A percentile compares a stretch with the other conserved stretches of the same genome.
Evolutionary conservation across 2,888 invertebrate genomes (phyloP).

Genomic region (Cepaea hortensis): DNA sequence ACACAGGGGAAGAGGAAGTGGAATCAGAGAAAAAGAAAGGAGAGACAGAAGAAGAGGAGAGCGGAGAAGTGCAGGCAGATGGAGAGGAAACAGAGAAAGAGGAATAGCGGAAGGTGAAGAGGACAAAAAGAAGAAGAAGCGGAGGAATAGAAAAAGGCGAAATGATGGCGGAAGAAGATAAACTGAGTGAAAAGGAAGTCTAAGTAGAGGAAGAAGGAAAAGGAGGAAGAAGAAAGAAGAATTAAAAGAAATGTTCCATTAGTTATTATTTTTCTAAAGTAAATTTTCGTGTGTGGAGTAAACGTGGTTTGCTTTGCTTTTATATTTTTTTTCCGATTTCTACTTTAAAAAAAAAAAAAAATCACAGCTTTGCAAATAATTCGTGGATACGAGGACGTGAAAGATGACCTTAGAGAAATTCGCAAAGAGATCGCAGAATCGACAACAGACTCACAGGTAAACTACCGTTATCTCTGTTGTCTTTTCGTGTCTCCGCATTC

Average conservation of each 20-base stretch:
- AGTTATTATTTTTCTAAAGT: no score
- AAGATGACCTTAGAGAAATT: constrained; percentile 28
- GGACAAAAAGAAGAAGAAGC: not conserved
- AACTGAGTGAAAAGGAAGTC: not conserved
- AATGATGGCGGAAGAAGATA: not conserved
- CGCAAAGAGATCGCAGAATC: constrained; percentile 22
- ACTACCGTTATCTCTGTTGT: not conserved
- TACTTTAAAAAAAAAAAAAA: no score
- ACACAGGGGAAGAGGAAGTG: not conserved
- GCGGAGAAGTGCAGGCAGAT: not conserved
- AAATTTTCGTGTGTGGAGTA: no score
- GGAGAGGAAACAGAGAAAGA: not conserved
- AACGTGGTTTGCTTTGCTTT: no score
- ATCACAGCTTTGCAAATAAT: constrained; percentile 31
- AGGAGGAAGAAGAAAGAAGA: not conserved
- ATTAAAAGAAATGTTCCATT: no score
- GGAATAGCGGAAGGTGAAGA: not conserved
- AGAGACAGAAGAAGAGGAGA: not conserved
- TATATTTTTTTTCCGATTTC: no score
- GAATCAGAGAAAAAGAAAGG: not conserved
- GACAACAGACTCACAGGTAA: constrained; percentile 12
- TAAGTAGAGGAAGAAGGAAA: not conserved
- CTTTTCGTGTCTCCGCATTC: no score
- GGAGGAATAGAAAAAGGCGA: not conserved
- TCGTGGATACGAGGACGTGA: constrained; percentile 23